These are phyloP conservation scores for Standfussiana lucernea DNA, from an alignment of 2,888 invertebrate genomes.

Conservation along the genomic window DNA sequence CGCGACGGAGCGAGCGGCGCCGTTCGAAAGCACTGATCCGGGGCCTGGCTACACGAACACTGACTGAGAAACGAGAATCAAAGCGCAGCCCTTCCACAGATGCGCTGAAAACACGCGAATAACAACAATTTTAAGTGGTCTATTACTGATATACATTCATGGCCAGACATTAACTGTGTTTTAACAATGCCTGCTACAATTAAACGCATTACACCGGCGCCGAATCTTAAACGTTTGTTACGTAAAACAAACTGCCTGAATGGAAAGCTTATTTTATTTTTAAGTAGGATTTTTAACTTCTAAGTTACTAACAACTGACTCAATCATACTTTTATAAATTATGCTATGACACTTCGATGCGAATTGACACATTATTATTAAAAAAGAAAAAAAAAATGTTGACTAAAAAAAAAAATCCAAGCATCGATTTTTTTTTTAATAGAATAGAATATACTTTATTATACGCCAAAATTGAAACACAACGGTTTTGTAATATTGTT, in stretches of 20 bases:
- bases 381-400: too few relatives aligned
- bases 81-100: slow-evolving; percentile 75
- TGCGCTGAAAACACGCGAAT: slow-evolving; percentile 63
- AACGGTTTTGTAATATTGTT: too few relatives aligned
- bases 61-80: slow-evolving; percentile 75
- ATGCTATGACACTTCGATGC: not conserved
- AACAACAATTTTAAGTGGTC: slow-evolving; percentile 53
- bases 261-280: not conserved
- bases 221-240: not conserved
- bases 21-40: slow-evolving; percentile 68
- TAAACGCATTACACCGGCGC: slow-evolving; percentile 15
- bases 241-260: not conserved
- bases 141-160: slow-evolving; percentile 42
- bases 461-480: too few relatives aligned
- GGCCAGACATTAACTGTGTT: slow-evolving; percentile 26
- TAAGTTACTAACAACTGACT: not conserved
- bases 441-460: too few relatives aligned
- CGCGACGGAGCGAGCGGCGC: slow-evolving; percentile 49
- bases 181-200: slow-evolving; percentile 23
- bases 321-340: not conserved
- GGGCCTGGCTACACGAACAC: slow-evolving; percentile 76
- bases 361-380: not conserved
- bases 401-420: too few relatives aligned
- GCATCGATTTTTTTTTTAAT: too few relatives aligned
- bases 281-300: not conserved